phyloP scores from a whole-genome alignment of 1,140 invertebrate genomes.

The Sycophila sp. region DNA sequence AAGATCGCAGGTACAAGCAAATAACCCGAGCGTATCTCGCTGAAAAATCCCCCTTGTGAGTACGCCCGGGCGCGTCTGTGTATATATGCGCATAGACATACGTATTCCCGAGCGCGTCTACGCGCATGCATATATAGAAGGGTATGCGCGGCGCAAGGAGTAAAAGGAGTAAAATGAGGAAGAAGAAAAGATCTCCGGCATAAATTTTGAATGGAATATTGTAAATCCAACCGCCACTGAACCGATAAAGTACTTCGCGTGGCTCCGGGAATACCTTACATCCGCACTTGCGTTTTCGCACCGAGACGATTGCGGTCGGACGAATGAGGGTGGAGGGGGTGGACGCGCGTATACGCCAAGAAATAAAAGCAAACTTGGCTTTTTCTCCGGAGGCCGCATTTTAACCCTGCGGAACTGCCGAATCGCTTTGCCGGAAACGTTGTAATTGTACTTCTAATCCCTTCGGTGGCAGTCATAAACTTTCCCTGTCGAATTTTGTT shows the following conservation, averaged over 20 bases:
- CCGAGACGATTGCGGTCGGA: not conserved
- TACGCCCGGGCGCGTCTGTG: no score
- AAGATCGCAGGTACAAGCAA: not conserved
- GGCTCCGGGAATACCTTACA: constrained; percentile 43
- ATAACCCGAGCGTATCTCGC: not conserved
- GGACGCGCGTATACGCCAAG: not conserved
- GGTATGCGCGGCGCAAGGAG: constrained; percentile 7
- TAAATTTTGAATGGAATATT: constrained; percentile 49
- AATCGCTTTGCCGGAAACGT: not conserved
- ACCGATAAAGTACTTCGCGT: constrained; percentile 44
- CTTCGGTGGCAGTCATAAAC: no score
- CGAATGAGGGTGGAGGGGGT: not conserved
- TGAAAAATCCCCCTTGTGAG: not conserved
- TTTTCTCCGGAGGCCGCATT: not conserved
- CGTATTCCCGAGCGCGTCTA: no score
- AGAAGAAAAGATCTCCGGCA: constrained; percentile 11
- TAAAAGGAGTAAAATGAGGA: not conserved
- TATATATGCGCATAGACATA: no score
- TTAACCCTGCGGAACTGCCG: not conserved
- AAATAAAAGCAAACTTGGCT: constrained; percentile 5
- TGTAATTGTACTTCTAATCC: no score
- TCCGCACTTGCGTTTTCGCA: constrained; percentile 21
- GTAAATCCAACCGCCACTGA: constrained; percentile 44
- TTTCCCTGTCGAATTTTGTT: no score
- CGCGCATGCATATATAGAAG: no score